phyloP scores from a whole-genome alignment of 2,113 vertebrate species.

The Halichoeres trimaculatus region DNA sequence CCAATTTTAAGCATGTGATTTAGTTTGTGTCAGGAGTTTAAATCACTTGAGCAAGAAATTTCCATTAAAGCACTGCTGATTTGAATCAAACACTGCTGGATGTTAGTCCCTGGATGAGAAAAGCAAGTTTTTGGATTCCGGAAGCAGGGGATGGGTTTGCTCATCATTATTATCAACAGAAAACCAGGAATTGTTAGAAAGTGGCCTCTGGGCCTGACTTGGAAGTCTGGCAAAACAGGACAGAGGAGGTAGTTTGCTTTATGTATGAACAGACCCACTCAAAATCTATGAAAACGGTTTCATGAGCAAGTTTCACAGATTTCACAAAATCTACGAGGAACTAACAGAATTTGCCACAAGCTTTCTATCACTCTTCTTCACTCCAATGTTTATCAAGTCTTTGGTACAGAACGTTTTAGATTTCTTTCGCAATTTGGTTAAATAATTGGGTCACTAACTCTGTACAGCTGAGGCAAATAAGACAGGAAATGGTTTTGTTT shows the following conservation, averaged over 20 bases:
- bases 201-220: conserved; percentile 26
- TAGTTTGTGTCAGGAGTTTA: conserved; percentile 4
- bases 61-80: background rate
- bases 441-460: conserved; percentile 10
- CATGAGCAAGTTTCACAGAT: background rate
- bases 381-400: background rate
- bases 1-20: conserved; percentile 12
- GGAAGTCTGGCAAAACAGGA: conserved; percentile 30
- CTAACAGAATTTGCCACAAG: background rate
- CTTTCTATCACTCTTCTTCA: background rate
- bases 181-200: conserved; percentile 34
- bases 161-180: conserved; percentile 24
- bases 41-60: conserved; percentile 1
- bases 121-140: conserved; percentile 6
- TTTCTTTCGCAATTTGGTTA: conserved; percentile 4
- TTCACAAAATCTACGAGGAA: background rate
- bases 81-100: background rate
- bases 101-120: conserved; percentile 4
- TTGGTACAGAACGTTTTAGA: background rate
- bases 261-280: conserved; percentile 24
- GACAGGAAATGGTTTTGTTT: background rate
- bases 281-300: conserved; percentile 13
- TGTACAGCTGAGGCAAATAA: conserved; percentile 8
- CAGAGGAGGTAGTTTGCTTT: conserved; percentile 26
- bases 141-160: conserved; percentile 4